These are phyloP conservation scores for Bombylius discolor DNA, from an alignment of 2,888 invertebrate species.

Conservation along the genomic window DNA sequence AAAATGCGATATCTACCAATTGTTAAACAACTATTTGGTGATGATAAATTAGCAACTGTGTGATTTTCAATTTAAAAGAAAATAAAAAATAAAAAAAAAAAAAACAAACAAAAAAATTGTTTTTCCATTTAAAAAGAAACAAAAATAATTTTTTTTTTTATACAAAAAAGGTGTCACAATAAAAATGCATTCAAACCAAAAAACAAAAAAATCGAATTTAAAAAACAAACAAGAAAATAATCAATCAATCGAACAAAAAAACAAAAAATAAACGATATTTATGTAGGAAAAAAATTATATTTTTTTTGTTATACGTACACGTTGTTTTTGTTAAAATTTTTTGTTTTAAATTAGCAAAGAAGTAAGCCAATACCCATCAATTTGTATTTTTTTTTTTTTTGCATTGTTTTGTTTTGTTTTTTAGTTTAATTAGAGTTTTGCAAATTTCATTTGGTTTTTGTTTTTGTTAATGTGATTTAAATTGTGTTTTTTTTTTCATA, in stretches of 20 bases:
- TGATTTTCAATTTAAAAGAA: not conserved
- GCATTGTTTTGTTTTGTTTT: too few relatives aligned
- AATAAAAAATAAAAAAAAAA: not conserved
- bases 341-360: not conserved
- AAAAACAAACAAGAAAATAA: not conserved
- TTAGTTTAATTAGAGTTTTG: too few relatives aligned
- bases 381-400: too few relatives aligned
- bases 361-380: not conserved
- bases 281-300: too few relatives aligned
- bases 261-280: not conserved
- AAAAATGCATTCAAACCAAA: not conserved
- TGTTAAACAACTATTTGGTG: constrained; percentile 8
- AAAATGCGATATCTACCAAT: constrained; percentile 12
- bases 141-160: not conserved
- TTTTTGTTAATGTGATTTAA: not conserved
- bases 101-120: too few relatives aligned
- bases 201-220: not conserved
- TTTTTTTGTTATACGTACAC: not conserved
- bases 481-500: not conserved
- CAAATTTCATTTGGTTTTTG: too few relatives aligned
- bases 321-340: not conserved
- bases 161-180: not conserved
- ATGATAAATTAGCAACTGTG: constrained; percentile 2
- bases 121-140: not conserved
- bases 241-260: too few relatives aligned